A percentile compares a stretch with the other conserved stretches of the same genome.
These are phyloP conservation scores for Battus philenor DNA, from an alignment of 1,140 invertebrate species.

Conservation along the genomic window DNA sequence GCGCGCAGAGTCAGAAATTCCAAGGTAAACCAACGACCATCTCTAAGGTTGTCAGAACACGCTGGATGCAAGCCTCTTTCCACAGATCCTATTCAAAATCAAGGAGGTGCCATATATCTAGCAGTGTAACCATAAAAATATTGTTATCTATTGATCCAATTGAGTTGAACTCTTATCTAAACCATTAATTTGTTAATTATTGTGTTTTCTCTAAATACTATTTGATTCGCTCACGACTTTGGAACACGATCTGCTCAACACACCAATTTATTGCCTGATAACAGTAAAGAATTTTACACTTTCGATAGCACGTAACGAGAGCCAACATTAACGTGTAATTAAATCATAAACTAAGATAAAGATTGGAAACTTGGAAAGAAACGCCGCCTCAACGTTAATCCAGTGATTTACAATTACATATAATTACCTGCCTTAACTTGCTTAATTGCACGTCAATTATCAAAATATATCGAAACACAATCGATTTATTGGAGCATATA, in stretches of 20 bases:
- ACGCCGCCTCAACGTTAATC: constrained; percentile 52
- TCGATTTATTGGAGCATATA: constrained; percentile 33
- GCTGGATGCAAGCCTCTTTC: too few species aligned
- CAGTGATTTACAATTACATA: constrained; percentile 65
- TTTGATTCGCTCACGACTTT: too few species aligned
- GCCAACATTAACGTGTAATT: constrained; percentile 60
- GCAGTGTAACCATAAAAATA: too few species aligned
- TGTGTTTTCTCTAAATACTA: too few species aligned
- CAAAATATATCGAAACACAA: constrained; percentile 31
- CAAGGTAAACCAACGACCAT: too few species aligned
- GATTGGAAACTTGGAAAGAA: constrained; percentile 36
- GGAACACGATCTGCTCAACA: not conserved
- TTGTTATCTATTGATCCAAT: too few species aligned
- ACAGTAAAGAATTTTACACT: constrained; percentile 49
- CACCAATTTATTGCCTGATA: constrained; percentile 34
- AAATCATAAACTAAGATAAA: constrained; percentile 69
- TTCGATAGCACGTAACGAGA: constrained; percentile 43
- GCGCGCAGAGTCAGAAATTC: too few species aligned
- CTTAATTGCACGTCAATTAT: constrained; percentile 72
- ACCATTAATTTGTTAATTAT: too few species aligned
- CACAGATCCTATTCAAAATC: too few species aligned
- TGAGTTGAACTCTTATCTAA: too few species aligned
- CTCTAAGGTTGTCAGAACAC: too few species aligned
- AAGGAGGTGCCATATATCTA: too few species aligned
- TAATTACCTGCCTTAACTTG: constrained; percentile 51